A percentile compares a stretch with the other conserved stretches of the same genome.
Conservation (phyloP, 2,113 vertebrate species). For the Rissa tridactyla region DNA sequence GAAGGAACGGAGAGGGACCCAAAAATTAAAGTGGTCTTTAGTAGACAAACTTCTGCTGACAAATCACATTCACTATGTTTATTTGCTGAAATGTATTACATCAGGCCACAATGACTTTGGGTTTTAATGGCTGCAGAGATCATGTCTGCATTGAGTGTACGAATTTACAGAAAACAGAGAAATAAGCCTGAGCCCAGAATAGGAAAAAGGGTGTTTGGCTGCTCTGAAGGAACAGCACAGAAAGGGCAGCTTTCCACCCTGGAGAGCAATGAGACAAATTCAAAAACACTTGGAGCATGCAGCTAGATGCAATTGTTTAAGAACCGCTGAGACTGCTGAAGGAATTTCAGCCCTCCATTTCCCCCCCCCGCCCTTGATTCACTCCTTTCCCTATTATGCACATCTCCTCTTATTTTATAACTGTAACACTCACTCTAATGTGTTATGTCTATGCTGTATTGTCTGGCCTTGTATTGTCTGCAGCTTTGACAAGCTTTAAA, state of each 20-base stretch:
- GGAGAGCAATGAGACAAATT: not conserved
- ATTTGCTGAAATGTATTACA: not conserved
- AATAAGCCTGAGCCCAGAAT: not conserved
- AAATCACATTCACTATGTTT: not conserved
- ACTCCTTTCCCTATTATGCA: not conserved
- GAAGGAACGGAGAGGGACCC: not conserved
- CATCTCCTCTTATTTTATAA: not conserved
- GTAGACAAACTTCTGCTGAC: not conserved
- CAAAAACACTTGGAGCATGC: not conserved
- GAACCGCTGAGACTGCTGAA: not conserved
- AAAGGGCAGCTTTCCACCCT: not conserved
- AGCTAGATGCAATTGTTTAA: not conserved
- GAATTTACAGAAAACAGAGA: not conserved
- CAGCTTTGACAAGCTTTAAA: not conserved
- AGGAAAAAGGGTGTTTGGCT: not conserved
- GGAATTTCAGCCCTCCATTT: not conserved
- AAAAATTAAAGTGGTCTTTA: not conserved
- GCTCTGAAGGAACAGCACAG: not conserved
- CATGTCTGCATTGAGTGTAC: not conserved
- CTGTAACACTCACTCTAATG: not conserved
- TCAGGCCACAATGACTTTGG: not conserved
- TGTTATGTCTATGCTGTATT: conserved; percentile 17
- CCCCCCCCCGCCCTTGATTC: not conserved
- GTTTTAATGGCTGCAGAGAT: not conserved
- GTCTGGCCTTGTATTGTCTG: conserved; percentile 14